Percentiles rank a stretch among this genome's conserved stretches.
phyloP scores from a whole-genome alignment of 2,888 invertebrate species.

The Morinoia aosen region DNA sequence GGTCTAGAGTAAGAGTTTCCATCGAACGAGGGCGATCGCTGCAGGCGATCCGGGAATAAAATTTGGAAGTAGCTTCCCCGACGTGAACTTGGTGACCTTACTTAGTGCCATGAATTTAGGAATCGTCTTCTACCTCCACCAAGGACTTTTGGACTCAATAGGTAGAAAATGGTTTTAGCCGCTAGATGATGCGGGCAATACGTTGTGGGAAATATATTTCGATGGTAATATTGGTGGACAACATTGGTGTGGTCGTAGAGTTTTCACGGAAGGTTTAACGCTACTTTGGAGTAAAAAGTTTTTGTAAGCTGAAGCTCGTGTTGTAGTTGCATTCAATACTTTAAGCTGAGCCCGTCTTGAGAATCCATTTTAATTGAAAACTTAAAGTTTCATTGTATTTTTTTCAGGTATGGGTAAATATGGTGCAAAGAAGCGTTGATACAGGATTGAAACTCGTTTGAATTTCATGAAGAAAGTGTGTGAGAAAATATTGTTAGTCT shows the following conservation, averaged over 20 bases:
- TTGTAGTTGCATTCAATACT: neutral
- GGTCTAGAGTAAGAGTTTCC: neutral
- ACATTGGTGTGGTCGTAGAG: neutral
- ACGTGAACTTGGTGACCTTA: neutral
- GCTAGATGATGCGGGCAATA: neutral
- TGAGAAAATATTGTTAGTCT: too few relatives aligned
- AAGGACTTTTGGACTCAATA: neutral
- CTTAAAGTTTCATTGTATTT: neutral
- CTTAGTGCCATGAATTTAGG: neutral
- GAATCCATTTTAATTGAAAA: neutral
- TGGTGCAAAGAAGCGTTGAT: neutral
- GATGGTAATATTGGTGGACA: neutral
- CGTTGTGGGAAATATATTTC: neutral
- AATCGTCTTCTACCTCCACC: neutral
- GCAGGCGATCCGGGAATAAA: neutral
- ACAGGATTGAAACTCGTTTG: too few relatives aligned
- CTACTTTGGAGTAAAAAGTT: neutral
- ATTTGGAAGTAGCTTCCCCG: neutral
- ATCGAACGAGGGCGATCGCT: constrained; percentile 26
- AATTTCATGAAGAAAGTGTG: too few relatives aligned
- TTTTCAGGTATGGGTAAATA: too few relatives aligned
- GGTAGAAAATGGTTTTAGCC: neutral
- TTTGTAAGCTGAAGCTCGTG: neutral
- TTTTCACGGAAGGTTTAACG: neutral
- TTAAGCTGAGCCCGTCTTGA: neutral